phyloP scores from a whole-genome alignment of 2,113 vertebrate genomes.

The Rhinolophus ferrumequinum region DNA sequence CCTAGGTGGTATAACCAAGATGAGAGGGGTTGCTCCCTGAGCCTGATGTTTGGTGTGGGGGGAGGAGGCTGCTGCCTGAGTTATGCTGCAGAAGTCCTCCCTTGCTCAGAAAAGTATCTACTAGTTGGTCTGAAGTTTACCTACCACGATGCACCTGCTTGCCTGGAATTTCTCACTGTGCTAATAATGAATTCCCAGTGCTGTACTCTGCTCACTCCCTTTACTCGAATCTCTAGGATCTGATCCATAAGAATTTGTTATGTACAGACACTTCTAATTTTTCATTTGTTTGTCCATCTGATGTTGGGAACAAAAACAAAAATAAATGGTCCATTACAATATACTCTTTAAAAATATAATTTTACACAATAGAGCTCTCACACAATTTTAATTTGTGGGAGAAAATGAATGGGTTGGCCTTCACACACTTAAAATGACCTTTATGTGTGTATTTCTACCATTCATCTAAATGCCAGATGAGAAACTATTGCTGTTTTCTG shows the following conservation, averaged over 20 bases:
- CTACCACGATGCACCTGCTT: background rate
- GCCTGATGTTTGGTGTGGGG: rapidly evolving
- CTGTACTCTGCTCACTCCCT: background rate
- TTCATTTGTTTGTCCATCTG: background rate
- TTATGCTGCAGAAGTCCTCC: background rate
- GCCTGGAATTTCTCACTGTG: background rate
- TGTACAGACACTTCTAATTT: background rate
- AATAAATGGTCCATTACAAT: background rate
- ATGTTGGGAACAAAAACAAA: background rate
- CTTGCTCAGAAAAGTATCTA: background rate
- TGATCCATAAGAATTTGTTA: background rate
- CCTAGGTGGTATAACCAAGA: background rate
- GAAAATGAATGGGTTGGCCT: background rate
- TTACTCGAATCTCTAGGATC: background rate
- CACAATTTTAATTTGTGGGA: background rate
- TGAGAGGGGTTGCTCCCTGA: background rate
- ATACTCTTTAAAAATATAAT: background rate
- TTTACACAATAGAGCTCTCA: background rate
- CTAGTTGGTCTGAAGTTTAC: background rate
- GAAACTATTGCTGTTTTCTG: constrained; percentile 30
- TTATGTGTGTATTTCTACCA: background rate
- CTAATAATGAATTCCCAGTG: background rate
- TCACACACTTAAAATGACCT: background rate
- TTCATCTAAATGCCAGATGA: constrained; percentile 16
- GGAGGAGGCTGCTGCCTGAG: background rate